Evolutionary conservation across 2,113 vertebrate species (phyloP).

Genomic region (Girardinichthys multiradiatus): DNA sequence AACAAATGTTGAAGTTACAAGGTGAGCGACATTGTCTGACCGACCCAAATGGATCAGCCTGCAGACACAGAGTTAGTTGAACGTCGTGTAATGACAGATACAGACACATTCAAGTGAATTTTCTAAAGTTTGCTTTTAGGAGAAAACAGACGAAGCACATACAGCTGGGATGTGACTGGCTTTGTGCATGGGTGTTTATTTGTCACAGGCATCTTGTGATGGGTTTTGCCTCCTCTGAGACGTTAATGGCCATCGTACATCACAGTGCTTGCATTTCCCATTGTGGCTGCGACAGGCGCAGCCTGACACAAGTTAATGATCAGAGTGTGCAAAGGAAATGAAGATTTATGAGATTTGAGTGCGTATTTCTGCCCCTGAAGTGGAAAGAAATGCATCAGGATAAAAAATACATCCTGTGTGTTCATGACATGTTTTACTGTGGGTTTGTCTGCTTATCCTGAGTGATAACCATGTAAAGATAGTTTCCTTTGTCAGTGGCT

Average conservation of each 20-base stretch:
- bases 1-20: neutral
- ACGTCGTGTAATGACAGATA: conserved; percentile 34
- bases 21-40: conserved; percentile 20
- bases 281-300: conserved; percentile 43
- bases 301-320: conserved; percentile 68
- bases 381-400: conserved; percentile 39
- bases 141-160: conserved; percentile 38
- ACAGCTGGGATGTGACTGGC: conserved; percentile 29
- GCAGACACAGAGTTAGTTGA: conserved; percentile 37
- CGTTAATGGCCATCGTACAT: conserved; percentile 72
- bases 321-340: conserved; percentile 69
- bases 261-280: conserved; percentile 54
- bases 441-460: conserved; percentile 24
- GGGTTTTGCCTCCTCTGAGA: conserved; percentile 51
- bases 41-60: conserved; percentile 38
- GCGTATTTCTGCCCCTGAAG: conserved; percentile 24
- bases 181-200: conserved; percentile 49
- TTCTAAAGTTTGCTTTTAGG: conserved; percentile 23
- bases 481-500: neutral
- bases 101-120: conserved; percentile 34
- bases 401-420: conserved; percentile 28
- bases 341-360: conserved; percentile 64
- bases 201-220: conserved; percentile 62
- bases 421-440: conserved; percentile 21
- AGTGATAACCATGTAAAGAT: conserved; percentile 22